Base-by-base conservation (phyloP, 2,888 invertebrate genomes). In the Amphimallon solstitiale region DNA sequence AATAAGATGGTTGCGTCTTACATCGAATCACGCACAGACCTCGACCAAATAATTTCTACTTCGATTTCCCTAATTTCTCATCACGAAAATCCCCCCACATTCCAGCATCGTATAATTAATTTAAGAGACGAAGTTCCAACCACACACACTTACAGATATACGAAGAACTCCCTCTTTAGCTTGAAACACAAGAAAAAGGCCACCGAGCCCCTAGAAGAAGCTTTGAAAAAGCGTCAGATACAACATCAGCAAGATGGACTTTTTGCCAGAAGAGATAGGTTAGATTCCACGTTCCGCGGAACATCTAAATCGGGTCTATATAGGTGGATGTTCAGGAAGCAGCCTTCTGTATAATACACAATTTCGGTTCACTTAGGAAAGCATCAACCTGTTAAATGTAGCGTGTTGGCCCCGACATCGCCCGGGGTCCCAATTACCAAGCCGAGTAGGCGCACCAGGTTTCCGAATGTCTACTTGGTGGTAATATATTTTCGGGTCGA, bases 321-420 rank as follows among this genome's bases (percentile, higher is more conserved):
- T 43, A n/a, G 15, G 14, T 43, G 15, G 17, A 15, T 14, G 19
- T 10, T 45, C 19, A 19, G 9, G 12, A 56, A 59, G 60, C 72
- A 70, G 35, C 68, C 63, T 71, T 46, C 68, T 70, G 72, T 71
- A 67, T 72, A 74, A 73, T 73, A 72, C 68, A 71, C 73, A 74
- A 74, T 75, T 75, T 73, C 73, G 66, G 63, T 71, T 72, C 73
- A 71, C 71, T 75, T 70, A 72, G 69, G 71, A 73, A 71, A 64
- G 73, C 73, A 75, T 75, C 73, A 75, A 72, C 73, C 72, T 69
- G 74, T 73, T 73, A 73, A 75, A 75, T 75, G 74, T 74, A 72
- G 67, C 75, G 72, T 73, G 69, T 17, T 59, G 34, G 61, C 49
- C 64, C 66, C 65, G 19, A 43, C 65, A 62, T 61, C 66, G 68